These are phyloP conservation scores for Drosophila eugracilis DNA, from an alignment of 1,140 invertebrate genomes.

Conservation along the genomic window DNA sequence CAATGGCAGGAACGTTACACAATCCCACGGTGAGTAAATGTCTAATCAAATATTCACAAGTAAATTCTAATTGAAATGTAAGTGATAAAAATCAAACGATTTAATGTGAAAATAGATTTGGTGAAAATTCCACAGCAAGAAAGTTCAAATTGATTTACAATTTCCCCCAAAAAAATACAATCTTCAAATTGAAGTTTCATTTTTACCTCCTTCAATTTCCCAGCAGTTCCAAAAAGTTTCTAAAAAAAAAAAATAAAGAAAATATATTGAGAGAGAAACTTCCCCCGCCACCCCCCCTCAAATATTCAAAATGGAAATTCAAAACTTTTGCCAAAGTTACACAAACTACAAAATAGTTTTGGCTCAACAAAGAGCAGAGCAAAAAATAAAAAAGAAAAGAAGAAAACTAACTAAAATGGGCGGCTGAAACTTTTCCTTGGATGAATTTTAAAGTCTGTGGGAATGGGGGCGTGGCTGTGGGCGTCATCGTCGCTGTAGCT, in stretches of 20 bases:
- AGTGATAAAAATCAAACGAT: too few relatives aligned
- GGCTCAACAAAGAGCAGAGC: constrained; percentile 6
- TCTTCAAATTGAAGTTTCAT: constrained; percentile 20
- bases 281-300: constrained; percentile 16
- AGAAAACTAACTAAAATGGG: constrained; percentile 10
- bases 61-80: too few relatives aligned
- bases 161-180: constrained; percentile 24
- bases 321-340: constrained; percentile 42
- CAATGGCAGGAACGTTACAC: neutral
- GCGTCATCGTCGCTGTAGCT: neutral
- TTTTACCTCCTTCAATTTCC: constrained; percentile 6
- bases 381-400: neutral
- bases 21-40: neutral
- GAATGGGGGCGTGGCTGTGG: neutral
- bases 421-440: constrained; percentile 27
- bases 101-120: neutral
- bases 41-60: constrained; percentile 4
- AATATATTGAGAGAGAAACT: constrained; percentile 8
- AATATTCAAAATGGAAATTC: constrained; percentile 50
- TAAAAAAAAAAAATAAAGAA: neutral
- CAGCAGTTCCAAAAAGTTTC: constrained; percentile 20
- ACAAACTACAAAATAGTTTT: constrained; percentile 48
- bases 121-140: neutral
- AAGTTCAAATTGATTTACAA: constrained; percentile 49
- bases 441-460: constrained; percentile 24